phyloP scores from a whole-genome alignment of 2,113 vertebrate genomes.

The Ifrita kowaldi region DNA sequence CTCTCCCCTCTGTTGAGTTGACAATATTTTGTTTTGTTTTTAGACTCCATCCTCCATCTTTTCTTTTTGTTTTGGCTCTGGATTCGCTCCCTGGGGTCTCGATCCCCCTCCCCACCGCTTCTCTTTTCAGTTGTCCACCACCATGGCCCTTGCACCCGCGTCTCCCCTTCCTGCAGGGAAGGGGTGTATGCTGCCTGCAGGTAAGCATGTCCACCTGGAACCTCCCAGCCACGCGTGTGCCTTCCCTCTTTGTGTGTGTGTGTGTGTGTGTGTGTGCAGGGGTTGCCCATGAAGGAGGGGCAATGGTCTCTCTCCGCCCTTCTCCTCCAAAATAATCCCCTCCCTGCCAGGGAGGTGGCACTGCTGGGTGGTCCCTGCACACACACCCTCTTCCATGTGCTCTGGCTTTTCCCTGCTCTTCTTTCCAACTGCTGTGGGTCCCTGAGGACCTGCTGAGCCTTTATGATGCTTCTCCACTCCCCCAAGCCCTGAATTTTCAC shows the following conservation, averaged over 20 bases:
- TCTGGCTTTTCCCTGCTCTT: neutral
- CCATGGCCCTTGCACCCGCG: constrained; percentile 37
- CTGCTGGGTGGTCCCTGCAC: neutral
- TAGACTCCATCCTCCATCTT: constrained; percentile 66
- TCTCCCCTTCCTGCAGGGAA: constrained; percentile 37
- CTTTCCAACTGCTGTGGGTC: neutral
- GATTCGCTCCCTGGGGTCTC: neutral
- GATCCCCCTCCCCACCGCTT: constrained; percentile 43
- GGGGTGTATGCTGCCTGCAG: constrained; percentile 33
- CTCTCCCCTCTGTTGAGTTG: constrained; percentile 19
- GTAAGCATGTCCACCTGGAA: constrained; percentile 25
- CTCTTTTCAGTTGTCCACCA: constrained; percentile 70
- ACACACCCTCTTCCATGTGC: neutral
- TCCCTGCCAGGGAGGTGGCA: neutral
- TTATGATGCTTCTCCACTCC: neutral
- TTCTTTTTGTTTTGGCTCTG: constrained; percentile 69
- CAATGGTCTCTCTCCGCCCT: neutral
- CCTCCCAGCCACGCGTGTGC: neutral
- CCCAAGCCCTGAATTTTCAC: neutral
- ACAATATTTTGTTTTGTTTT: constrained; percentile 63
- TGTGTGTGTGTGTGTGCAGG: neutral
- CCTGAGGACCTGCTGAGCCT: neutral
- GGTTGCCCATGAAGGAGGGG: neutral
- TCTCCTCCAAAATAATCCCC: neutral
- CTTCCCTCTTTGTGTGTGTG: neutral